Evolutionary conservation across 2,888 invertebrate genomes (phyloP), one percentile per base, ranked within the genome.

Genomic region (Ceraclea dissimilis): DNA sequence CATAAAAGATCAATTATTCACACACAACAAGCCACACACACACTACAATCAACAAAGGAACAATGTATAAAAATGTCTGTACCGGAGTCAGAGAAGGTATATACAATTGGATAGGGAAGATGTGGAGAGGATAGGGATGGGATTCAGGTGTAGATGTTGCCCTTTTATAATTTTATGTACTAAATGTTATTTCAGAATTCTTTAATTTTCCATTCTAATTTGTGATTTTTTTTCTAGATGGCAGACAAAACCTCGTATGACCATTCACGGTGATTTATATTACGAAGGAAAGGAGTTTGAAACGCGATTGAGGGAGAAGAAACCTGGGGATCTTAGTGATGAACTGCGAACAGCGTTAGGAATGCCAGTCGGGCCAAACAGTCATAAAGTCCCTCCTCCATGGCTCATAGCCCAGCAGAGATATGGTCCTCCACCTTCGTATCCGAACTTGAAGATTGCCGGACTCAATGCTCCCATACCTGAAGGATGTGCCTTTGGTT

Each of bases 231-330:
- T 51, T 63, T 66, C 49, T 60, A 90, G 91, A 69, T 99, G 96
- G 94, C 99, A 99, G 71, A 96, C 96, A 0, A 99, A 99, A 71
- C 99, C 99, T 0, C 87, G 91, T 63, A 95, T 99, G 94, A 96
- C 97, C 0, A 95, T 96, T 65, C 97, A 99, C 70, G 99, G 99
- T 5, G 99, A 99, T 74, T 78, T 99, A 8, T 99, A 99, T 72
- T 99, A 98, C 70, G 98, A 99, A 72, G 97, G 98, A 46, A 98
- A 98, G 72, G 99, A 99, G 74, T 95, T 96, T 70, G 99, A 99
- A 74, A 98, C 98, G 0, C 81, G 96, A 33, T 78, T 99, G 58
- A 93, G 94, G 58, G 98, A 99, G 71, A 99, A 99, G 75, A 99
- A 99, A 68, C 99, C 99, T 0, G 99, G 99, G 0, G 96, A 98